Evolutionary conservation across 2,888 invertebrate species (phyloP).

Genomic region (Cremastobaeus sp.): DNA sequence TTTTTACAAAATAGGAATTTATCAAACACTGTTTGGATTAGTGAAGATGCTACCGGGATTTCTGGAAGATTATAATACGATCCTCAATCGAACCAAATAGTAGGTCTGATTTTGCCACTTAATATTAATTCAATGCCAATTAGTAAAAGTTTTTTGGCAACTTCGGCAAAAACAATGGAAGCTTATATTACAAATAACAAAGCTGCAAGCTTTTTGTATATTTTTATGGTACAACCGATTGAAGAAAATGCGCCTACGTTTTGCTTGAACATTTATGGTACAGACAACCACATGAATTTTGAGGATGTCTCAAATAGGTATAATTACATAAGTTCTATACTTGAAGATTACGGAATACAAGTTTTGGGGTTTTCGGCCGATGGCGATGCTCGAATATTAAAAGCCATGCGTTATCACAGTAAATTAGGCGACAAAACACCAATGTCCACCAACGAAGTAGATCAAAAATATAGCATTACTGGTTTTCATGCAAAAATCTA

Average conservation of each 20-base stretch:
- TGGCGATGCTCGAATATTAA: too few relatives aligned
- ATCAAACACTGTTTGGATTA: neutral
- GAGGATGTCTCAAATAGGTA: too few relatives aligned
- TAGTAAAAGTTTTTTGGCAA: neutral
- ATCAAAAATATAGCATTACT: too few relatives aligned
- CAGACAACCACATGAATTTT: too few relatives aligned
- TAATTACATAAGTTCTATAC: too few relatives aligned
- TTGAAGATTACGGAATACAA: too few relatives aligned
- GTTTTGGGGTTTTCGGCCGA: too few relatives aligned
- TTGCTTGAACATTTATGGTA: too few relatives aligned
- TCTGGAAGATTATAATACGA: neutral
- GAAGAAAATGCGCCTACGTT: neutral
- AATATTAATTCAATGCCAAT: neutral
- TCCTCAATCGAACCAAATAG: neutral
- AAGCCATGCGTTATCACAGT: too few relatives aligned
- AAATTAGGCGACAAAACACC: too few relatives aligned
- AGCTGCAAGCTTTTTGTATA: neutral
- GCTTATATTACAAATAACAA: neutral
- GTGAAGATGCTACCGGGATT: neutral
- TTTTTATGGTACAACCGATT: neutral
- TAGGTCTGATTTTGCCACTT: neutral
- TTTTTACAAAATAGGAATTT: neutral
- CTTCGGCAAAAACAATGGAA: neutral
- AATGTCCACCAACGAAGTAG: too few relatives aligned
- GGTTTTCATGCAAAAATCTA: too few relatives aligned